Percentiles rank a stretch among this genome's conserved stretches.
These are phyloP conservation scores for Helicoverpa assulta DNA, from an alignment of 2,888 invertebrate species.

Conservation along the genomic window DNA sequence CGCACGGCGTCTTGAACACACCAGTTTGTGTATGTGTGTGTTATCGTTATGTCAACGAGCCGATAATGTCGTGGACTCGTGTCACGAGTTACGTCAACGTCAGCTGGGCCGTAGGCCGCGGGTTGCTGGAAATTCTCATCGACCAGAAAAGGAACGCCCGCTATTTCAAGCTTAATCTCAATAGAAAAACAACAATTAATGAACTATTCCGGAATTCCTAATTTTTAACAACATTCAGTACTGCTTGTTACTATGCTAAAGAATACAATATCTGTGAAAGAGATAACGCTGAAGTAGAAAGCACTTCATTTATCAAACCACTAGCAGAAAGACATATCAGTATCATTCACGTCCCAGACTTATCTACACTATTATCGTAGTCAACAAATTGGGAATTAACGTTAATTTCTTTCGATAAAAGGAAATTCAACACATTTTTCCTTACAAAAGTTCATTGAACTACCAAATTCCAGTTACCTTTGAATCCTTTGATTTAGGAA, in stretches of 20 bases:
- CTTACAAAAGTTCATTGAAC: neutral
- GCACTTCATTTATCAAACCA: slow-evolving; percentile 27
- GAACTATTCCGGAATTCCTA: slow-evolving; percentile 18
- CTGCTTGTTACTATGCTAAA: slow-evolving; percentile 22
- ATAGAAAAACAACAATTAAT: slow-evolving; percentile 36
- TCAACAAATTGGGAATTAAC: slow-evolving; percentile 16
- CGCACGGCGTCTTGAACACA: slow-evolving; percentile 31
- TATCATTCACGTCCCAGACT: slow-evolving; percentile 32
- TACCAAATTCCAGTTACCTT: neutral
- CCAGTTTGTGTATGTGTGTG: slow-evolving; percentile 49
- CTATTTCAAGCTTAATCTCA: slow-evolving; percentile 29
- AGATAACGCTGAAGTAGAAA: slow-evolving; percentile 41
- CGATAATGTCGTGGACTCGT: slow-evolving; percentile 62
- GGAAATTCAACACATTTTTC: neutral
- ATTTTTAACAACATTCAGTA: slow-evolving; percentile 20
- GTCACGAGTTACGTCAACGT: slow-evolving; percentile 70
- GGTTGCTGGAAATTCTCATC: slow-evolving; percentile 20
- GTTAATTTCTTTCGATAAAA: slow-evolving; percentile 2
- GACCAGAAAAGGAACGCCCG: slow-evolving; percentile 23
- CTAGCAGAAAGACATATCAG: slow-evolving; percentile 21
- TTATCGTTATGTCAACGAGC: slow-evolving; percentile 63
- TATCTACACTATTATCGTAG: slow-evolving; percentile 34
- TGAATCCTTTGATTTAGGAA: slow-evolving; percentile 20
- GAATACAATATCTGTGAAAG: slow-evolving; percentile 9
- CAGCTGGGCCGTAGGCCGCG: slow-evolving; percentile 65